Base-by-base conservation (phyloP, 2,113 vertebrate genomes). In the Phasianus colchicus region DNA sequence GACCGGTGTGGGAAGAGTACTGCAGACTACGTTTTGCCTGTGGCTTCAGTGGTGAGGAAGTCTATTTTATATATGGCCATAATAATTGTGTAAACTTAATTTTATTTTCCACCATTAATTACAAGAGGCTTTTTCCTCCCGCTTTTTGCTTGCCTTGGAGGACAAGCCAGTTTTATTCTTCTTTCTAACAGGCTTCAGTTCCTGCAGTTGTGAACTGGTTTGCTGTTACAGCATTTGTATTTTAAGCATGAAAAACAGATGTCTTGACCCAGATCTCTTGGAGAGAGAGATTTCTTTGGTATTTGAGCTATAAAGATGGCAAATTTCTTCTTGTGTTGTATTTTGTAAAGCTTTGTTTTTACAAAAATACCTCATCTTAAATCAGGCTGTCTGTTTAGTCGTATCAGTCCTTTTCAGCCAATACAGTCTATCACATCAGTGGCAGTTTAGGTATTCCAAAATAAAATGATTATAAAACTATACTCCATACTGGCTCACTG, bases 161-260 rank as follows among this genome's bases (percentile, higher is more conserved):
- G 36, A 65, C 76, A 89, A 91, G 73, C 91, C 0, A 13, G 82
- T 94, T 94, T 96, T 82, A 67, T 88, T 87, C 77, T 79, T 42
- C 0, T 90, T 95, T 93, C 86, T 90, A 93, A 86, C 88, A 76
- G 90, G 57, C 71, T 90, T 95, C 88, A 90, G 43, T 72, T 92
- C 57, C 80, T 90, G 72, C 73, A 94, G 79, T 93, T 72, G 54
- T 86, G 73, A 94, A 65, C 66, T 52, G 54, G 52, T 92, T 95
- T 95, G 94, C 80, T 95, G 65, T 91, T 92, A 86, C 9, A 71
- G 86, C 76, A 81, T 90, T 95, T 93, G 91, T 96, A 92, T 88
- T 95, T 92, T 45, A 94, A 70, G 86, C 95, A 94, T 86, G 90
- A 72, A 95, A 95, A 94, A 80, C 88, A 91, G 83, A 94, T 90